Evolutionary conservation across 2,888 invertebrate genomes (phyloP), one percentile per base, ranked within the genome.

Genomic region (Trachelus tabidus): DNA sequence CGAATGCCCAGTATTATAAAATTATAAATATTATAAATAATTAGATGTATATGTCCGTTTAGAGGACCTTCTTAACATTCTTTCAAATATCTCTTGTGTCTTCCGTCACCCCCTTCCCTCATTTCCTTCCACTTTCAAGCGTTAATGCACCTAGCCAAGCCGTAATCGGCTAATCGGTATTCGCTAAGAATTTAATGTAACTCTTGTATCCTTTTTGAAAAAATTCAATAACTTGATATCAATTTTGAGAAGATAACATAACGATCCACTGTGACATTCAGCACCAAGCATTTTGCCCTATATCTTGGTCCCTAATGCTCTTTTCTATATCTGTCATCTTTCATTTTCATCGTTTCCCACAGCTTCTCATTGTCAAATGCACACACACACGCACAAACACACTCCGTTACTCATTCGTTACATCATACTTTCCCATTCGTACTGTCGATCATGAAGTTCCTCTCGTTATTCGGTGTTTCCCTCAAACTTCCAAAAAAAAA

Each of bases 11-110:
- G 84, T 82, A 82, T 87, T 86, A 86, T 89, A 89, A 89, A 89
- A 89, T 89, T 89, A 89, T 89, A 89, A 88, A 89, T 89, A 89
- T 87, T 88, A 89, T 88, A 89, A 89, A 88, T 89, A 89, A 89
- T 88, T 83, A 85, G 84, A 82, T 85, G 82, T 82, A 80, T 78
- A 68, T 69, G 75, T 78, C 81, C 79, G 68, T 73, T 75, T 73
- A 68, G 75, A 75, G 76, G 75, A 76, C 75, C 68, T 76, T 80
- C 69, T 69, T 69, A 69, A 40, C 40, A 40, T 40, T 40, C 40
- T 40, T 40, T 40, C 40, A 40, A 40, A 40, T 40, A 40, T 40
- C 40, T 40, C 40, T 40, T 40, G 40, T 40, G 40, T 40, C 40
- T 40, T 15, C 15, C n/a, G n/a, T n/a, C n/a, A n/a, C n/a, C n/a